A percentile compares a stretch with the other conserved stretches of the same genome.
Evolutionary conservation across 2,113 vertebrate species (phyloP).

Genomic region (Prietella phreatophila): DNA sequence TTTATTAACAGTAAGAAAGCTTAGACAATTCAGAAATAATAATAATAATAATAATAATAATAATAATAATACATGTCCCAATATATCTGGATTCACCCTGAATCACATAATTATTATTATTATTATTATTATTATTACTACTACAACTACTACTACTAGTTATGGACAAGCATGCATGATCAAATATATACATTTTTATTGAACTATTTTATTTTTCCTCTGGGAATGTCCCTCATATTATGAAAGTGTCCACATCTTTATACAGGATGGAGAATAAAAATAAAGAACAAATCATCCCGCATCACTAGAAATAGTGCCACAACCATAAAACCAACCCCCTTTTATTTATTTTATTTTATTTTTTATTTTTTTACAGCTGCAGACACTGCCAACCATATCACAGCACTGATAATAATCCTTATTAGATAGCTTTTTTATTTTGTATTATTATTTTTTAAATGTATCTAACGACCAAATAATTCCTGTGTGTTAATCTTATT

Average conservation of each 20-base stretch:
- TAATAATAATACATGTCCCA: too few species aligned
- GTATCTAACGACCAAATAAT: conserved; percentile 19
- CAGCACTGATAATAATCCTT: conserved; percentile 62
- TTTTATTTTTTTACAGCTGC: conserved; percentile 55
- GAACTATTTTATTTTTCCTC: not conserved
- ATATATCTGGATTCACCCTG: too few species aligned
- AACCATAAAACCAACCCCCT: conserved; percentile 67
- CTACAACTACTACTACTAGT: too few species aligned
- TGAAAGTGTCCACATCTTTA: not conserved
- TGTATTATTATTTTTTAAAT: conserved; percentile 32
- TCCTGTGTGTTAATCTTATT: not conserved
- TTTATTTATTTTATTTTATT: too few species aligned
- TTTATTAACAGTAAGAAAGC: too few species aligned
- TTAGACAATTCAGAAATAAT: too few species aligned
- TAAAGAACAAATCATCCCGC: conserved; percentile 3
- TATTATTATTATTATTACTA: not conserved
- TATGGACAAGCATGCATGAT: not conserved
- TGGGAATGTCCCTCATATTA: not conserved
- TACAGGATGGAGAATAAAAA: not conserved
- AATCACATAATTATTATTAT: too few species aligned
- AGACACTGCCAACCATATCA: conserved; percentile 73
- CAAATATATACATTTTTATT: not conserved
- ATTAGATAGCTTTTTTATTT: conserved; percentile 2
- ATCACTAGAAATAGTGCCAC: not conserved
- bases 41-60: too few species aligned